Base-by-base conservation (phyloP, 2,797 vertebrate species). In the Myotis findleyi region DNA sequence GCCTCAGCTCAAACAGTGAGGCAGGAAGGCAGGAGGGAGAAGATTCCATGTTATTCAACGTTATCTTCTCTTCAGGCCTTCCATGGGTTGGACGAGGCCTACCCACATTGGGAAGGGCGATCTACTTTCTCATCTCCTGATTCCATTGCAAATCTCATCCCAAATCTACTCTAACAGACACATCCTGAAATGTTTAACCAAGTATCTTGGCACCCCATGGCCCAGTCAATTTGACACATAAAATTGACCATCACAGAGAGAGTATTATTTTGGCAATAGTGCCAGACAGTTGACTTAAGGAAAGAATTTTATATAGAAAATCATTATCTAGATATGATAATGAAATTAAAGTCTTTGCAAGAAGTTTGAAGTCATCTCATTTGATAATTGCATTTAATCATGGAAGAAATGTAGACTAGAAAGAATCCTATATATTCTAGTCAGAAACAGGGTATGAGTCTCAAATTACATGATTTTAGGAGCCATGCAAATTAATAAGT, bases 401-500 rank as follows among this genome's bases (percentile, higher is more conserved):
- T 59, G 20, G 23, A 87, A 69, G 21, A 89, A 83, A 16, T 64
- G 25, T 33, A 55, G 53, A 62, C 2, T 81, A 1, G 20, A 93
- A 94, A 93, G 14, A 49, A 49, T 0, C 17, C 14, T 62, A 17
- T 69, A 6, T 59, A 82, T 93, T 92, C 51, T 68, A 91, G 17
- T 72, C 30, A 14, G 51, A 55, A 14, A 41, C 44, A 81, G 49
- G 23, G 20, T 13, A 69, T 17, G 23, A 81, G 33, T 83, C 69
- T 95, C 41, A 72, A 68, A 21, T 89, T n/a, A 69, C 87, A 44
- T 90, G 2, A 89, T 68, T 86, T 71, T 44, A 77, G 62, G 33
- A 94, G 20, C 55, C 44, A 84, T 21, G 21, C 44, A 89, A 89
- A 80, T 92, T 30, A 83, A 16, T 87, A 59, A 87, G 25, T 88